A percentile compares a stretch with the other conserved stretches of the same genome.
phyloP scores from a whole-genome alignment of 2,888 invertebrate genomes.

The Nezara viridula region DNA sequence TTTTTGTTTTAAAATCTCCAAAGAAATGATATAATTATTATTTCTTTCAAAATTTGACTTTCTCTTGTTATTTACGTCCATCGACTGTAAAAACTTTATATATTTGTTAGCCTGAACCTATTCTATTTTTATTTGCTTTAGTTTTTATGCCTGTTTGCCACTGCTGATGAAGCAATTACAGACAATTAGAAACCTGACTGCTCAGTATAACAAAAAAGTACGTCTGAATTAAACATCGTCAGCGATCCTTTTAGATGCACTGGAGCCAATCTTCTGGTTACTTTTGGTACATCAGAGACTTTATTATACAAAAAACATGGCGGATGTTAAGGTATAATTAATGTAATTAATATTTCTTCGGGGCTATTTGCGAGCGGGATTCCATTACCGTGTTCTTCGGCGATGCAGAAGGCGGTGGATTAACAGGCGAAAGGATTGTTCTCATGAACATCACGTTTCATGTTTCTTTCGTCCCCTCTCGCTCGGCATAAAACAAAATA shows the following conservation, averaged over 20 bases:
- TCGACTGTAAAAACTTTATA: too few relatives aligned
- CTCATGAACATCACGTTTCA: neutral
- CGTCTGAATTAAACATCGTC: neutral
- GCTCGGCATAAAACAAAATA: slow-evolving; percentile 36
- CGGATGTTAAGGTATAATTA: slow-evolving; percentile 4
- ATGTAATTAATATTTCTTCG: slow-evolving; percentile 11
- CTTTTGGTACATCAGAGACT: neutral
- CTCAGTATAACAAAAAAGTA: neutral
- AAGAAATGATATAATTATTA: too few relatives aligned
- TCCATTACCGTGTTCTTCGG: neutral
- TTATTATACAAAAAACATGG: neutral
- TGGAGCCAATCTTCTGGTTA: neutral
- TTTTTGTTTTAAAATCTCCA: too few relatives aligned
- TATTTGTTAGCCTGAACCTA: neutral
- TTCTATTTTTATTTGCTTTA: neutral
- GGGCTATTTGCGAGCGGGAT: neutral
- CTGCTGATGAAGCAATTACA: slow-evolving; percentile 5
- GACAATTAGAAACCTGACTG: neutral
- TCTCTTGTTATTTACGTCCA: too few relatives aligned
- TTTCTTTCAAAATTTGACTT: too few relatives aligned
- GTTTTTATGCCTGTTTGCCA: neutral
- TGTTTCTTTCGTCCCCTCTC: neutral
- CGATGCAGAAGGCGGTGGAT: neutral
- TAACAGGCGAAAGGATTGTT: neutral
- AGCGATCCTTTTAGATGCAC: neutral